A percentile compares a stretch with the other conserved stretches of the same genome.
phyloP scores from a whole-genome alignment of 1,140 invertebrate genomes.

The Luehdorfia chinensis region DNA sequence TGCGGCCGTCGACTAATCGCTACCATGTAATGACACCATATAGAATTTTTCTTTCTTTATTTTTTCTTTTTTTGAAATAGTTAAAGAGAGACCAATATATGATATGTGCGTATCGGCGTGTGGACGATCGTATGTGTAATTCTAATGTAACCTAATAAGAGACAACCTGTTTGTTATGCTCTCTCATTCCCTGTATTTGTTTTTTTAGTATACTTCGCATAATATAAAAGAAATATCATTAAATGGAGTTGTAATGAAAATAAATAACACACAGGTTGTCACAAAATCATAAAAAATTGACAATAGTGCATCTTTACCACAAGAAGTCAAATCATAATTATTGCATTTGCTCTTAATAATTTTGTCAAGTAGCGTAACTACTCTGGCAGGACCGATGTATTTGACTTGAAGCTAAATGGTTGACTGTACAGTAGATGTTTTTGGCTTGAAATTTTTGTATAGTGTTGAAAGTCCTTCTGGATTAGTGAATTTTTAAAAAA shows the following conservation, averaged over 20 bases:
- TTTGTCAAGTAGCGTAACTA: slow-evolving; percentile 6
- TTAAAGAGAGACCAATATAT: slow-evolving; percentile 56
- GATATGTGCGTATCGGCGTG: slow-evolving; percentile 72
- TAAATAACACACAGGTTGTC: slow-evolving; percentile 39
- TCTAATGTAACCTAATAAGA: slow-evolving; percentile 47
- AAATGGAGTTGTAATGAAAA: slow-evolving; percentile 3
- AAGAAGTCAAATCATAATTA: no score
- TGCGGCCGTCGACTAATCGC: slow-evolving; percentile 47
- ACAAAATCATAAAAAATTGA: slow-evolving; percentile 30
- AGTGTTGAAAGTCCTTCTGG: slow-evolving; percentile 37
- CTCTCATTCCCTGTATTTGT: no score
- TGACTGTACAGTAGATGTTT: slow-evolving; percentile 66
- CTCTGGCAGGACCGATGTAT: slow-evolving; percentile 31
- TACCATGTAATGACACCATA: slow-evolving; percentile 68
- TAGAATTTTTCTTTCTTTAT: slow-evolving; percentile 64
- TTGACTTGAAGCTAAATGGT: slow-evolving; percentile 45
- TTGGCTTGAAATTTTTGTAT: slow-evolving; percentile 58
- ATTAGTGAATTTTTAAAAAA: slow-evolving; percentile 25
- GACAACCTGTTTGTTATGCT: neutral
- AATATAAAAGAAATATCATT: no score
- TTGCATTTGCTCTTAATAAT: no score
- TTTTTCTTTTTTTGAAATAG: slow-evolving; percentile 65
- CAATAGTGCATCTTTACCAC: slow-evolving; percentile 16
- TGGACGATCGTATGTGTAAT: slow-evolving; percentile 69
- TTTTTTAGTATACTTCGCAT: no score